Base-by-base conservation (phyloP, 1,140 invertebrate species). In the Diorhabda carinulata region DNA sequence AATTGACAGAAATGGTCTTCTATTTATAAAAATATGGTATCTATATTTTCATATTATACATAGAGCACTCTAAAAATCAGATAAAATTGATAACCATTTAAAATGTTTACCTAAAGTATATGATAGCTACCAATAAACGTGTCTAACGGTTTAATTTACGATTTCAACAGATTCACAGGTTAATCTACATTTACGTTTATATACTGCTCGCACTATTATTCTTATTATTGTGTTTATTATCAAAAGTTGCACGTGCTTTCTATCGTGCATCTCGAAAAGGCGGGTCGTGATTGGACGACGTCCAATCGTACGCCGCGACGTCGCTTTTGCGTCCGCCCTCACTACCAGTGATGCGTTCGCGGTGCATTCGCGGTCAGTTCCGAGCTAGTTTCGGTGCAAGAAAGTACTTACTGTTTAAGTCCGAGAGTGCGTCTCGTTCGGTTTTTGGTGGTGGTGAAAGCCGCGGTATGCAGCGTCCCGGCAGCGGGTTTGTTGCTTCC, bases 381-480 rank as follows among this genome's bases (percentile, higher is more conserved):
- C 63, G 59, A 73, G 61, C 68, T 64, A 66, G 56, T 71, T 72
- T 47, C 56, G 60, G 71, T 69, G 67, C 73, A 61, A 61, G 65
- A 3, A 65, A 64, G 59, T 44, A 66, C 43, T 58, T 5, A 47
- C 9, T 57, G 65, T 67, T 59, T 56, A 57, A 42, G 74, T 67
- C 64, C 64, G 68, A 68, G 69, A 75, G 74, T 76, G 74, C 72
- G 70, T 74, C 66, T 71, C 65, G 47, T 52, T 3, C 5, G 2
- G 47, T 6, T 8, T 52, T 52, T 52, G 47, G 47, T 52, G 47
- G 47, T 52, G 62, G 69, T 72, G 69, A 70, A 60, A 70, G n/a
- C 68, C 72, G 73, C 76, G 75, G 70, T 65, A 78, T 78, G 76
- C 72, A 67, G 76, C 76, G 76, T 78, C 76, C 73, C 73, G 76